These are phyloP conservation scores for Parascotia fuliginaria DNA, from an alignment of 2,888 invertebrate genomes.

Conservation along the genomic window DNA sequence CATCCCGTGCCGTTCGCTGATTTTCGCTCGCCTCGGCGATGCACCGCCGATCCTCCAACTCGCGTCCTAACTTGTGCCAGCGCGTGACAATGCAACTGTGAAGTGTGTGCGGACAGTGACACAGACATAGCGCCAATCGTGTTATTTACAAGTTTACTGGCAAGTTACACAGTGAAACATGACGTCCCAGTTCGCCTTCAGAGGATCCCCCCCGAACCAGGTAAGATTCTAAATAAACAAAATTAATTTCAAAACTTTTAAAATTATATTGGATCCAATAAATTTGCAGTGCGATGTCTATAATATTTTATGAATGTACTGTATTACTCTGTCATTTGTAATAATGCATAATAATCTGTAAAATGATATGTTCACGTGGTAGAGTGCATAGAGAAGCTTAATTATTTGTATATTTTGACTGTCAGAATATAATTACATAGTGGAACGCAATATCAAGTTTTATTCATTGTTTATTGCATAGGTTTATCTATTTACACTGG, in stretches of 20 bases:
- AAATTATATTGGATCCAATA: conserved; percentile 26
- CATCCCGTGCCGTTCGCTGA: conserved; percentile 53
- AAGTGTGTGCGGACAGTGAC: conserved; percentile 81
- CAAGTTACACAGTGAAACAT: conserved; percentile 72
- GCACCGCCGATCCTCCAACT: conserved; percentile 48
- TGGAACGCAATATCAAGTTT: not conserved
- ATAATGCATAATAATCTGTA: conserved; percentile 18
- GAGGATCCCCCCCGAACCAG: conserved; percentile 84
- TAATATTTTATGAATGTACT: conserved; percentile 27
- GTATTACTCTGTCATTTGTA: conserved; percentile 18
- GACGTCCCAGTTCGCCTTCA: conserved; percentile 84
- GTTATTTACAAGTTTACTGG: conserved; percentile 61
- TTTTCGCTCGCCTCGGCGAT: conserved; percentile 49
- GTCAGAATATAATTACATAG: not conserved
- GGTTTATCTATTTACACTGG: not conserved
- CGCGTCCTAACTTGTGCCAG: conserved; percentile 52
- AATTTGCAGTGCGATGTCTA: conserved; percentile 55
- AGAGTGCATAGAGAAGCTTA: conserved; percentile 3
- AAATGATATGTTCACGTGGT: conserved; percentile 43
- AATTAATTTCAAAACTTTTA: not conserved
- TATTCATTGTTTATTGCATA: no score
- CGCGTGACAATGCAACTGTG: conserved; percentile 75
- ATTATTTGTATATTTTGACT: conserved; percentile 8
- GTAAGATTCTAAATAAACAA: conserved; percentile 52
- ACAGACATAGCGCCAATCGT: conserved; percentile 62